Base-by-base conservation (phyloP, 2,113 vertebrate species). In the Athene cunicularia region DNA sequence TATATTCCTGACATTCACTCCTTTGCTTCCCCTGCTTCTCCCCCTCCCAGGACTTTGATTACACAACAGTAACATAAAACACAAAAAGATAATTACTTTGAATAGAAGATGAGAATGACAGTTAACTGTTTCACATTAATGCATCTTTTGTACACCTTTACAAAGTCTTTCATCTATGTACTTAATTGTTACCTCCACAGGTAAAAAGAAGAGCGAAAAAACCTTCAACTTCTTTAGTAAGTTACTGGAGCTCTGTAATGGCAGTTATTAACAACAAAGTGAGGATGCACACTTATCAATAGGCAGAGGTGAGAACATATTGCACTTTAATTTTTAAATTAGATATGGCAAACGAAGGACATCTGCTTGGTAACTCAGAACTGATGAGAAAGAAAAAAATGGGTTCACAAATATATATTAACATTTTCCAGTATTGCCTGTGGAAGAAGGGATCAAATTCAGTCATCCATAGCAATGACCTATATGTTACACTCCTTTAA, bases 171-270 rank as follows among this genome's bases (percentile, higher is more conserved):
- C 26, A 41, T 30, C 14, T 24, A 49, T 10, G 18, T 60, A 59
- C 45, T 24, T 71, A 81, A 37, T 8, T 30, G 13, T n/a, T 43
- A 79, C 19, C 28, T 33, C 8, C 35, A n/a, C 14, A 12, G 15
- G 5, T 11, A 11, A 37, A 52, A 55, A 18, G 17, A 0, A 32
- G 22, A 19, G 11, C 2, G 9, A 2, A 28, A 10, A 37, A 5
- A 80, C 39, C 39, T 11, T 39, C 39, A 62, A 27, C 9, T 35
- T 73, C 5, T 39, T 67, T 10, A 60, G 15, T 12, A 49, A 87
- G 13, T 43, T 60, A 49, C 23, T 39, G 7, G 35, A 85, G 41
- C 7, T 63, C 43, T 80, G 39, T 21, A 55, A 9, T 12, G 7
- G 19, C 79, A 52, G 13, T 53, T 45, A 41, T 2, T n/a, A 59